Base-by-base conservation (phyloP, 2,113 vertebrate genomes). In the Podarcis muralis region DNA sequence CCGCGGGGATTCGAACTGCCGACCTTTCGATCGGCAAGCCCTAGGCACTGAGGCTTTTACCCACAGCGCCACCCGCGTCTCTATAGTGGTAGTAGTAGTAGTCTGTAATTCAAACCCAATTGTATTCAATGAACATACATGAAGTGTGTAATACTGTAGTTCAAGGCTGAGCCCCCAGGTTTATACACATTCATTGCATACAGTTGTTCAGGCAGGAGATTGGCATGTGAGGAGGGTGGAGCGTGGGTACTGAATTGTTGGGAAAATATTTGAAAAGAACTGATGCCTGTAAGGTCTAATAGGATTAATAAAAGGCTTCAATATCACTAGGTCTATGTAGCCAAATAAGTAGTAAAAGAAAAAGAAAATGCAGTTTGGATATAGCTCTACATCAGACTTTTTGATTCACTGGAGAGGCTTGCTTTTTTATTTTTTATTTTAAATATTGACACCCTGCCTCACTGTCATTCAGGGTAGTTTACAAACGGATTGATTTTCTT, bases 401-500 rank as follows among this genome's bases (percentile, higher is more conserved):
- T 35, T 88, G 16, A 88, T 91, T 59, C 16, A 87, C 48, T 43
- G 77, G 43, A 81, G 25, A 90, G 83, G 81, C 32, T 30, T n/a
- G 1, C 30, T 4, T 57, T 57, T 57, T 30, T 69, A 69, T 22
- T 62, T 32, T 12, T 68, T 65, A 16, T 12, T 23, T 57, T 35
- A 62, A 32, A 20, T 65, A 40, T 76, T 62, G 5, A 62, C 62
- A 43, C 30, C 16, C 25, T 48, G 15, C 27, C n/a, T 81, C 57
- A 8, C 8, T 20, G 6, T 27, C 16, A 59, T 81, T 59, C 53
- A 13, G 40, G 11, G 32, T 37, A 22, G 23, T 20, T 66, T 40
- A 15, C 35, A 25, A 5, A 75, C 81, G 78, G 89, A 74, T 92
- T 92, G 92, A 78, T 68, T 43, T 92, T 89, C 32, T 72, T 84